A percentile compares a stretch with the other conserved stretches of the same genome.
Evolutionary conservation across 2,113 vertebrate species (phyloP).

Genomic region (Rhea pennata): DNA sequence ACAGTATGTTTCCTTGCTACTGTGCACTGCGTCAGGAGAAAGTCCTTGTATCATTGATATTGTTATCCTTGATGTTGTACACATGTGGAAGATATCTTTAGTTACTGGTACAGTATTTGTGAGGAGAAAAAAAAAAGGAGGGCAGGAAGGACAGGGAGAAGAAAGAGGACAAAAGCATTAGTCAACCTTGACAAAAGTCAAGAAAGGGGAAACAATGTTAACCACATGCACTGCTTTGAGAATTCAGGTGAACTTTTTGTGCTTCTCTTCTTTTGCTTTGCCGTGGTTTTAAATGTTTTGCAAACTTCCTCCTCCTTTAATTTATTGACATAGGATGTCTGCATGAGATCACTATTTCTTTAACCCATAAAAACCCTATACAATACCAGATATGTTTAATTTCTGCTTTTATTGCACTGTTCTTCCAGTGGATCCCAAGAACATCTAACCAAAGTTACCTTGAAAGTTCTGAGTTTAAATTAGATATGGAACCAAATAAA

Average conservation of each 20-base stretch:
- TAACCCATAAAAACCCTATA: constrained; percentile 39
- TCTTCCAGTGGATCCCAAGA: constrained; percentile 61
- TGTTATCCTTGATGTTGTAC: background rate
- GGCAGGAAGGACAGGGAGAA: too few relatives aligned
- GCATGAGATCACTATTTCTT: constrained; percentile 30
- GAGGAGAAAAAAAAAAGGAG: background rate
- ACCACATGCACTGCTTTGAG: constrained; percentile 46
- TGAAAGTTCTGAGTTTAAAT: constrained; percentile 62
- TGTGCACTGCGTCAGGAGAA: background rate
- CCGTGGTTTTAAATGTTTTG: constrained; percentile 39
- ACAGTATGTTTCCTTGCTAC: background rate
- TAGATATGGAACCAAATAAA: constrained; percentile 33
- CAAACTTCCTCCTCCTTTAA: constrained; percentile 29
- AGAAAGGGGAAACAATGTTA: background rate
- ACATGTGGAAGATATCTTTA: background rate
- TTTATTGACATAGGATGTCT: background rate
- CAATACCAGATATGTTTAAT: constrained; percentile 61
- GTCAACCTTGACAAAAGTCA: background rate
- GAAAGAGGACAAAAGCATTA: background rate
- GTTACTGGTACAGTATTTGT: background rate
- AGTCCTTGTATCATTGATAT: background rate
- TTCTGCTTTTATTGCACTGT: constrained; percentile 47
- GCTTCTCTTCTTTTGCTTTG: constrained; percentile 30
- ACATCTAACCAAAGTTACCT: constrained; percentile 70
- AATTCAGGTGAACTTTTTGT: constrained; percentile 50